Percentiles rank a stretch among this genome's conserved stretches.
Conservation (phyloP, 2,113 vertebrate genomes). For the Polyodon spathula region DNA sequence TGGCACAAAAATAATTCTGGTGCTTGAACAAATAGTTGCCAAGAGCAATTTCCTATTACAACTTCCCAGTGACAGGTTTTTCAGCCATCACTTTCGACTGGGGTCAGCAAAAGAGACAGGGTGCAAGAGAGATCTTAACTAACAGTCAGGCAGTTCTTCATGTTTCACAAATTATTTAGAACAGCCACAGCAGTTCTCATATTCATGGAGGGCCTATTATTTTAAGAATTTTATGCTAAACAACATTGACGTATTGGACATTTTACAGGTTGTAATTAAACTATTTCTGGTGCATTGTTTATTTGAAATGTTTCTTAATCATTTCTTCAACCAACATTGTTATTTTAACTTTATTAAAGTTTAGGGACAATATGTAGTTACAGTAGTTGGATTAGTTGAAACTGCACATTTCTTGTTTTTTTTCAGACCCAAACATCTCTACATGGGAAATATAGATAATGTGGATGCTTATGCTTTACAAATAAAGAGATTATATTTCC, state of each 20-base stretch:
- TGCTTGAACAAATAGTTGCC: slow-evolving; percentile 98
- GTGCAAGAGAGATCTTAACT: slow-evolving; percentile 52
- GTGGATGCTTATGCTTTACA: too few species aligned
- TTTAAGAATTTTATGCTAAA: background rate
- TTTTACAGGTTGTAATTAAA: background rate
- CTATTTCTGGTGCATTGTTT: background rate
- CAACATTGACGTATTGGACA: too few species aligned
- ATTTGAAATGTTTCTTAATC: background rate
- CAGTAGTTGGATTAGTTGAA: background rate
- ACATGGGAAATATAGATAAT: too few species aligned
- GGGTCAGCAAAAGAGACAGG: slow-evolving; percentile 62
- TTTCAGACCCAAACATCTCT: too few species aligned
- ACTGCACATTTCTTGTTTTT: too few species aligned
- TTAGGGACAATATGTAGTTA: background rate
- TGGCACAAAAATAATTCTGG: slow-evolving; percentile 72
- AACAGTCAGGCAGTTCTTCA: slow-evolving; percentile 16
- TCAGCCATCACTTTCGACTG: slow-evolving; percentile 65
- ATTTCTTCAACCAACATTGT: background rate
- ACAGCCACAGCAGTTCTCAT: slow-evolving; percentile 15
- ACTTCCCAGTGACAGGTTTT: slow-evolving; percentile 72
- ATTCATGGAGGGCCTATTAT: background rate
- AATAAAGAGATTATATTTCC: too few species aligned
- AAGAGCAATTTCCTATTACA: slow-evolving; percentile 98
- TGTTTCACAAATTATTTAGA: slow-evolving; percentile 8
- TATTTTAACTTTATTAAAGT: background rate